These are phyloP conservation scores for Rhingia campestris DNA, from an alignment of 2,888 invertebrate genomes.

Conservation along the genomic window DNA sequence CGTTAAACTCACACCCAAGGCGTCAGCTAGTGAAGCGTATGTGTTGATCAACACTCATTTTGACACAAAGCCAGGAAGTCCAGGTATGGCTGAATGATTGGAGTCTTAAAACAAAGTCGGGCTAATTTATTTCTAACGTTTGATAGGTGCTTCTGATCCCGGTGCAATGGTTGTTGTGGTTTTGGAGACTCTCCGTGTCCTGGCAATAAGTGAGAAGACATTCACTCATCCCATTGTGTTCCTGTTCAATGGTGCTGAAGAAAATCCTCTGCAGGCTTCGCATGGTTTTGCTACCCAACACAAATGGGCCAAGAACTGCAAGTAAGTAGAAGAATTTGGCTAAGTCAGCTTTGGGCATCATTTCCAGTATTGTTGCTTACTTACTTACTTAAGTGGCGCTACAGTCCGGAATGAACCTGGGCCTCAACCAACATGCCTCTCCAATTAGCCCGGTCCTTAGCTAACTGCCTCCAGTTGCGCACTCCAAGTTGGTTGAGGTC, in stretches of 20 bases:
- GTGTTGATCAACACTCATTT: constrained; percentile 94
- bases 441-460: too few species aligned
- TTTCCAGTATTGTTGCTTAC: too few species aligned
- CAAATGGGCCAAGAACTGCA: constrained; percentile 89
- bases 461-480: too few species aligned
- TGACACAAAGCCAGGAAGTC: constrained; percentile 94
- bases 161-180: constrained; percentile 86
- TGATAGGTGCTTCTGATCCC: constrained; percentile 87
- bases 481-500: too few species aligned
- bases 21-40: constrained; percentile 76
- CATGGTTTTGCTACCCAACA: constrained; percentile 88
- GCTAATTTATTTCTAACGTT: too few species aligned
- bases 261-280: constrained; percentile 87
- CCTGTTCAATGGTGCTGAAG: constrained; percentile 88
- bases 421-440: too few species aligned
- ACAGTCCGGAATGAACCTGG: too few species aligned
- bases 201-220: constrained; percentile 80
- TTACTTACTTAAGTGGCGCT: too few species aligned
- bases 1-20: constrained; percentile 78
- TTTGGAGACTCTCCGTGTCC: constrained; percentile 84
- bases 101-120: too few species aligned
- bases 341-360: too few species aligned
- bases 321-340: constrained; percentile 77
- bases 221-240: constrained; percentile 85
- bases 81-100: constrained; percentile 84